phyloP scores from a whole-genome alignment of 2,797 vertebrate species.

The Serranus cabrilla region DNA sequence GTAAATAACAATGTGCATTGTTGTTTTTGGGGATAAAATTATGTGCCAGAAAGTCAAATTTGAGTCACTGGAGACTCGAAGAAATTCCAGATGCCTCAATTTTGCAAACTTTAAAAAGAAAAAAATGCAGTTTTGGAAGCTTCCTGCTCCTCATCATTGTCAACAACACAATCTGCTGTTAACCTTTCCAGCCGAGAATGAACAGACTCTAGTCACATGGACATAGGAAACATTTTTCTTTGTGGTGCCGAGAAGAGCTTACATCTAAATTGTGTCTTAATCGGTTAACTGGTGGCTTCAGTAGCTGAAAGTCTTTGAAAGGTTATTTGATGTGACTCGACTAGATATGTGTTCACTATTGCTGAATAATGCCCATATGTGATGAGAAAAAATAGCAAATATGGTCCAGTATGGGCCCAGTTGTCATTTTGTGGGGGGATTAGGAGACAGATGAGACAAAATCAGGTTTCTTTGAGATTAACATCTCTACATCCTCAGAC shows the following conservation, averaged over 20 bases:
- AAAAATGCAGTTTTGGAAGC: constrained; percentile 30
- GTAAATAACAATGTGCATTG: constrained; percentile 42
- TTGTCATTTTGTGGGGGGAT: not conserved
- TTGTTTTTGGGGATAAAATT: constrained; percentile 37
- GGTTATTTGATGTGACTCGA: not conserved
- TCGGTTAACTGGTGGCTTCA: constrained; percentile 11
- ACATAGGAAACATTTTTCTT: constrained; percentile 3
- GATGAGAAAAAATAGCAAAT: not conserved
- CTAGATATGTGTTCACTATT: not conserved
- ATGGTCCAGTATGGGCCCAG: constrained; percentile 7
- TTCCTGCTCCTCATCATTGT: constrained; percentile 12
- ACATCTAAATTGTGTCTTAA: constrained; percentile 10
- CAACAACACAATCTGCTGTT: constrained; percentile 18
- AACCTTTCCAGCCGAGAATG: constrained; percentile 20
- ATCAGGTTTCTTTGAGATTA: not conserved
- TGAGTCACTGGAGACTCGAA: constrained; percentile 56
- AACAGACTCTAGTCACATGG: constrained; percentile 8
- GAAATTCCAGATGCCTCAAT: constrained; percentile 60
- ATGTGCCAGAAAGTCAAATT: constrained; percentile 73
- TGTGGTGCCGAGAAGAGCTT: not conserved
- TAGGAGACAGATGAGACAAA: not conserved
- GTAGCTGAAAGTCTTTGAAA: constrained; percentile 2
- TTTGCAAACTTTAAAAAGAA: constrained; percentile 42
- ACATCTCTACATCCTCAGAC: not conserved
- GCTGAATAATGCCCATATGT: constrained; percentile 7